These are phyloP conservation scores for Micrasema longulum DNA, from an alignment of 1,140 invertebrate genomes.

Conservation along the genomic window DNA sequence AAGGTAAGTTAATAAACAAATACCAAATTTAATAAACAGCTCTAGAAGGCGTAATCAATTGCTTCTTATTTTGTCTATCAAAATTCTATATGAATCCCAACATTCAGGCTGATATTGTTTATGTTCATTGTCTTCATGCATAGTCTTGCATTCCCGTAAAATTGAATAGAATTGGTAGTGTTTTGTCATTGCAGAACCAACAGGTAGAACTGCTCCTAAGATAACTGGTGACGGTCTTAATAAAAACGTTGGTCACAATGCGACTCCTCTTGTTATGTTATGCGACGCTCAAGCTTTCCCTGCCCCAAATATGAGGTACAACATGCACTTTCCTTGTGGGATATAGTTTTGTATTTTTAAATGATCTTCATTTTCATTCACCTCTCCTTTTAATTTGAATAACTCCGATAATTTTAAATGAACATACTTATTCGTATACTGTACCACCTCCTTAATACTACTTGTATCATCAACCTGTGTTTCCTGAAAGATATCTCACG, in stretches of 20 bases:
- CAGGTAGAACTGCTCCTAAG: constrained; percentile 72
- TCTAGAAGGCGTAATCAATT: too few species aligned
- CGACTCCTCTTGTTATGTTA: constrained; percentile 65
- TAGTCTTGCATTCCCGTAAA: not conserved
- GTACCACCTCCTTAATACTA: constrained; percentile 55
- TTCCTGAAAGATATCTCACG: constrained; percentile 59
- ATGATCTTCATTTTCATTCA: too few species aligned
- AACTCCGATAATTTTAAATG: too few species aligned
- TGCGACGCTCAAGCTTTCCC: constrained; percentile 77
- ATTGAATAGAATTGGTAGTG: constrained; percentile 1
- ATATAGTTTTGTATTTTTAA: too few species aligned
- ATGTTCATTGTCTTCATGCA: constrained; percentile 3
- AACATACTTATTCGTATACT: constrained; percentile 57
- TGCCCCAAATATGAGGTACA: constrained; percentile 68
- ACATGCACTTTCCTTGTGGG: not conserved
- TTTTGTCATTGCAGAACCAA: constrained; percentile 69
- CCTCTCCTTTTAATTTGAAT: too few species aligned
- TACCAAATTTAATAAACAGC: not conserved
- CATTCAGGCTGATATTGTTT: not conserved
- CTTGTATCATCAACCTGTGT: constrained; percentile 8
- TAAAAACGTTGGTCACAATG: constrained; percentile 62
- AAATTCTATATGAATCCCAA: constrained; percentile 11
- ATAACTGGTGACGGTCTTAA: constrained; percentile 71
- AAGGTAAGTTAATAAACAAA: too few species aligned
- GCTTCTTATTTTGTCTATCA: too few species aligned